These are phyloP conservation scores for Scaptomyza reducta DNA, from an alignment of 2,888 invertebrate genomes.

Conservation along the genomic window DNA sequence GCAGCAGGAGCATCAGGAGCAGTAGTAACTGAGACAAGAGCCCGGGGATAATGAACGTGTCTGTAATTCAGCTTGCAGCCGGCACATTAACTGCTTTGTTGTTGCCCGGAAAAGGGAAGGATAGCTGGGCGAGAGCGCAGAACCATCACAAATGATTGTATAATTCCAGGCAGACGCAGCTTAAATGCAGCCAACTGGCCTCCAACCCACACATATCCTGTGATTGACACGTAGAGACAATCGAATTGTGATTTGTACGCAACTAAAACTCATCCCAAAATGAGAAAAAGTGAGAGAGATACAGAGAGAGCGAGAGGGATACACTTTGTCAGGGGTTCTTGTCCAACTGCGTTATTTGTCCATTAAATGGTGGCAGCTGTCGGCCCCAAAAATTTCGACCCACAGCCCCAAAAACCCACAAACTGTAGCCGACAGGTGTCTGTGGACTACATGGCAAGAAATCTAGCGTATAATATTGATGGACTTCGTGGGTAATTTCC, in stretches of 20 bases:
- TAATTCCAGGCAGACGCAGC: slow-evolving; percentile 60
- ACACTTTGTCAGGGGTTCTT: slow-evolving; percentile 32
- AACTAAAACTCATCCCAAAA: slow-evolving; percentile 24
- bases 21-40: slow-evolving; percentile 47
- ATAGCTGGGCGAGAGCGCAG: not conserved
- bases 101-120: not conserved
- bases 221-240: slow-evolving; percentile 78
- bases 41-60: slow-evolving; percentile 61
- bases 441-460: slow-evolving; percentile 25
- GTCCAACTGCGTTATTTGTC: slow-evolving; percentile 53
- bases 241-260: slow-evolving; percentile 76
- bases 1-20: slow-evolving; percentile 2
- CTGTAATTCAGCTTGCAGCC: slow-evolving; percentile 48
- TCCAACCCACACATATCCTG: slow-evolving; percentile 43
- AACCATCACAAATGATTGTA: slow-evolving; percentile 66
- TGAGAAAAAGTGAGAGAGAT: slow-evolving; percentile 2
- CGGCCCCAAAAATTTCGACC: slow-evolving; percentile 9
- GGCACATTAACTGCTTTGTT: slow-evolving; percentile 57
- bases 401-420: not conserved
- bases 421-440: slow-evolving; percentile 47
- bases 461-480: slow-evolving; percentile 40
- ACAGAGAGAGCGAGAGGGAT: not conserved
- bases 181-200: slow-evolving; percentile 52
- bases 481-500: slow-evolving; percentile 33
- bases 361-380: slow-evolving; percentile 68